Evolutionary conservation across 2,113 vertebrate genomes (phyloP).

Genomic region (Cervus canadensis): DNA sequence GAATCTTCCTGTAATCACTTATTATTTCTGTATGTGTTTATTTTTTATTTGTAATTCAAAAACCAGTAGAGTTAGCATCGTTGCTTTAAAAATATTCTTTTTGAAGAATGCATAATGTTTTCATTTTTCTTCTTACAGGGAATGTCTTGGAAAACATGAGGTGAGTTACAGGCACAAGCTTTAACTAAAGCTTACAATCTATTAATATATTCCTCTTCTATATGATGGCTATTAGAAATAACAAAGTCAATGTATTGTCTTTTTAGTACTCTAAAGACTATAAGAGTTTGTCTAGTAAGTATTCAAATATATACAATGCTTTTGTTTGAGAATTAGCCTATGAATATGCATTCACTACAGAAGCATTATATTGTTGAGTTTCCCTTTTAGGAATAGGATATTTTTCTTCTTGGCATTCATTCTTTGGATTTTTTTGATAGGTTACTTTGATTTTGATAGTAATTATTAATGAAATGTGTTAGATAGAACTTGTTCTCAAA

Average conservation of each 20-base stretch:
- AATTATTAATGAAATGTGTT: not conserved
- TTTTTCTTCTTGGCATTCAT: not conserved
- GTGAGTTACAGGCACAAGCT: constrained; percentile 71
- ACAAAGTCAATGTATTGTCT: not conserved
- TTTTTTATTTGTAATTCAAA: constrained; percentile 20
- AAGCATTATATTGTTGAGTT: not conserved
- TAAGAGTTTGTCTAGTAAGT: not conserved
- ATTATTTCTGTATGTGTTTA: not conserved
- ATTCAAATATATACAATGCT: not conserved
- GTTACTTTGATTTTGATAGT: constrained; percentile 1
- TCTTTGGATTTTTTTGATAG: not conserved
- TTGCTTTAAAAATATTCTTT: constrained; percentile 26
- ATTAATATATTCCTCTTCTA: not conserved
- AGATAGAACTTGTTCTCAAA: constrained; percentile 29
- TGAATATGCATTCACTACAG: not conserved
- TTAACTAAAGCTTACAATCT: not conserved
- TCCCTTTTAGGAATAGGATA: not conserved
- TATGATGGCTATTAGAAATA: constrained; percentile 17
- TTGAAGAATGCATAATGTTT: constrained; percentile 48
- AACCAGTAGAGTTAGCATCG: not conserved
- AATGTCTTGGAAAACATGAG: constrained; percentile 86
- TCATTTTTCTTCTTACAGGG: constrained; percentile 73
- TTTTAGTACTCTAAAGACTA: not conserved
- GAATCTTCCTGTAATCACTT: not conserved
- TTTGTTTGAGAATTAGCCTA: constrained; percentile 13